phyloP scores from a whole-genome alignment of 2,797 vertebrate genomes.

The Squalus acanthias region DNA sequence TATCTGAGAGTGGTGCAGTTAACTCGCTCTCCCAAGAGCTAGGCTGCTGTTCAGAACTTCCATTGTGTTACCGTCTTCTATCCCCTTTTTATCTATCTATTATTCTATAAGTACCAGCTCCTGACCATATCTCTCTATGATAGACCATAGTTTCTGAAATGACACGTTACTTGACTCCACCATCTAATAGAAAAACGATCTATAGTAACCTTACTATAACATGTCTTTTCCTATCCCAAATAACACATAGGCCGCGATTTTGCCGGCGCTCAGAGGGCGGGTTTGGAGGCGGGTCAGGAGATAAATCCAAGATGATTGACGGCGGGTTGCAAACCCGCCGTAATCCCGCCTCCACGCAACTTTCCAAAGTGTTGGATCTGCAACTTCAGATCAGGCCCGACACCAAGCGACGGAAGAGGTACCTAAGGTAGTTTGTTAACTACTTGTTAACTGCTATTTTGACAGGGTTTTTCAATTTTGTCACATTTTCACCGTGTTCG shows the following conservation, averaged over 20 bases:
- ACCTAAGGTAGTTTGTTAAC: too few species aligned
- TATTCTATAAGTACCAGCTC: neutral
- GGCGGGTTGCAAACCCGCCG: too few species aligned
- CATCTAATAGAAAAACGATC: neutral
- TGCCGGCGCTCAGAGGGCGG: too few species aligned
- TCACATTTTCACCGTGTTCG: too few species aligned
- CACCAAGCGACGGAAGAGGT: too few species aligned
- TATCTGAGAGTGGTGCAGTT: neutral
- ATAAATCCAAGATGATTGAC: too few species aligned
- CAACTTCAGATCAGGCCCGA: too few species aligned
- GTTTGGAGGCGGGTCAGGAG: too few species aligned
- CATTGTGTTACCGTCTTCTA: neutral
- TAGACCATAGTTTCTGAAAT: neutral
- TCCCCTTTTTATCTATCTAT: neutral
- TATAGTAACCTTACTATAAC: neutral
- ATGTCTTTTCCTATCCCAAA: neutral
- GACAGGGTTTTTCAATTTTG: too few species aligned
- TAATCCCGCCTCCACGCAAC: too few species aligned
- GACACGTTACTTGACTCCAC: neutral
- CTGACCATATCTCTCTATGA: neutral
- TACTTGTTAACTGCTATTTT: too few species aligned
- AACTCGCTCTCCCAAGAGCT: neutral
- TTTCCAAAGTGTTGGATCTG: too few species aligned
- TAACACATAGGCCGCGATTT: neutral
- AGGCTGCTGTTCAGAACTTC: neutral